Percentiles rank a stretch among this genome's conserved stretches.
phyloP scores from a whole-genome alignment of 2,113 vertebrate genomes.

The Elephantulus edwardii region DNA sequence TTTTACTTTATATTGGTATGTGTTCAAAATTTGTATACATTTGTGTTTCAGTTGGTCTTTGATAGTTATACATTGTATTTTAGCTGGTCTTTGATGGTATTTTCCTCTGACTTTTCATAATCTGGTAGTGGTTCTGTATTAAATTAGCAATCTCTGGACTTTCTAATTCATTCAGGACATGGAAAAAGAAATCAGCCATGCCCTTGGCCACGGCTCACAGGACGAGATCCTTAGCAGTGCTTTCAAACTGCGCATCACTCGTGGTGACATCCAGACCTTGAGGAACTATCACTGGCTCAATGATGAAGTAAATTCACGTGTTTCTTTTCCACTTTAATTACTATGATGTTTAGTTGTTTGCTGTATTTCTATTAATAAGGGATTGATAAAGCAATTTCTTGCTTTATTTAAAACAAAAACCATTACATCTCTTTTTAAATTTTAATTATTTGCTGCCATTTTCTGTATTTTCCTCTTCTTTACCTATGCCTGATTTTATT shows the following conservation, averaged over 20 bases:
- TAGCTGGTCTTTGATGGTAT: background rate
- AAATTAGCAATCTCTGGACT: background rate
- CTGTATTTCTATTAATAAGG: background rate
- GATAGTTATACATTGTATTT: too few species aligned
- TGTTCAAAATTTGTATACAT: too few species aligned
- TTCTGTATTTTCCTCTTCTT: background rate
- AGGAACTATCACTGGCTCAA: conserved; percentile 91
- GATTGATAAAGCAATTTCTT: background rate
- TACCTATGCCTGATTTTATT: background rate
- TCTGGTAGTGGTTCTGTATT: conserved; percentile 40
- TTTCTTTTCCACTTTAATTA: background rate
- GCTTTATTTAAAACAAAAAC: conserved; percentile 1
- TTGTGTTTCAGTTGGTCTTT: too few species aligned
- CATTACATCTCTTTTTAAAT: background rate
- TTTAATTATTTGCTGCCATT: background rate
- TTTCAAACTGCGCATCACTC: conserved; percentile 92
- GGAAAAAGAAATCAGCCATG: conserved; percentile 87
- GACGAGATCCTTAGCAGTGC: conserved; percentile 90
- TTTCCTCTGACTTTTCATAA: conserved; percentile 37
- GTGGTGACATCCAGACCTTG: conserved; percentile 91
- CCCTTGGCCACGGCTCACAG: conserved; percentile 84
- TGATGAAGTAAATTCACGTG: conserved; percentile 88
- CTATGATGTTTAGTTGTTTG: background rate
- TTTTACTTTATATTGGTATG: too few species aligned
- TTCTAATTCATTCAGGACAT: conserved; percentile 90